These are phyloP conservation scores for Lucinisca nassula DNA, from an alignment of 2,888 invertebrate genomes.

Conservation along the genomic window DNA sequence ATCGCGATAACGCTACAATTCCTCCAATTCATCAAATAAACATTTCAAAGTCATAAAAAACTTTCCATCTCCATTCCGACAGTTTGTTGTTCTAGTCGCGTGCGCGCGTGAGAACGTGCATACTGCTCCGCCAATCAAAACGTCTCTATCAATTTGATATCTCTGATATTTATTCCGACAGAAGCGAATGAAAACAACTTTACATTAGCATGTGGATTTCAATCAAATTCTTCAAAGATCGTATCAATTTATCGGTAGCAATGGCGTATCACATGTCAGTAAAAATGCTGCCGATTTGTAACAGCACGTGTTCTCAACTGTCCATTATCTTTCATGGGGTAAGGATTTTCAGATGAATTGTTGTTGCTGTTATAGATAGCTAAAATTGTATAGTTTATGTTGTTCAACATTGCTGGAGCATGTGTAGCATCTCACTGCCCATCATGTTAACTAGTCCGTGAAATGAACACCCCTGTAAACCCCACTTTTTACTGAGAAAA, in stretches of 20 bases:
- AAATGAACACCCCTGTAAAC: too few relatives aligned
- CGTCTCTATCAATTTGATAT: slow-evolving; percentile 56
- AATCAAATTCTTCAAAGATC: slow-evolving; percentile 28
- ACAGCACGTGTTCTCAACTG: not conserved
- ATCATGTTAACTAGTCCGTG: too few relatives aligned
- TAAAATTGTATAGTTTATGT: too few relatives aligned
- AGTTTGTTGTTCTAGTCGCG: slow-evolving; percentile 56
- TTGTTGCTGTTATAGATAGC: too few relatives aligned
- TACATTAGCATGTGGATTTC: slow-evolving; percentile 46
- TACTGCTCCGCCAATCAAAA: slow-evolving; percentile 67
- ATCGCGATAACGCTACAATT: not conserved
- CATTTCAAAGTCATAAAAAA: not conserved
- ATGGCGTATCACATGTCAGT: not conserved
- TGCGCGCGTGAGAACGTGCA: slow-evolving; percentile 63
- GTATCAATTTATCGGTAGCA: not conserved
- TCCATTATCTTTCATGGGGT: not conserved
- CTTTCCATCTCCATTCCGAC: slow-evolving; percentile 35
- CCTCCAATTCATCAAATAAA: not conserved
- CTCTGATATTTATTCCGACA: slow-evolving; percentile 53
- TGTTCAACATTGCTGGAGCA: too few relatives aligned
- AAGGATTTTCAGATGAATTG: not conserved
- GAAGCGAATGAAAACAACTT: slow-evolving; percentile 60
- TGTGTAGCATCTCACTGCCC: too few relatives aligned
- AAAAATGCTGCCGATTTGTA: slow-evolving; percentile 3
- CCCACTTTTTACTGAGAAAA: too few relatives aligned